Base-by-base conservation (phyloP, 2,888 invertebrate species). In the Allophyes oxyacanthae region DNA sequence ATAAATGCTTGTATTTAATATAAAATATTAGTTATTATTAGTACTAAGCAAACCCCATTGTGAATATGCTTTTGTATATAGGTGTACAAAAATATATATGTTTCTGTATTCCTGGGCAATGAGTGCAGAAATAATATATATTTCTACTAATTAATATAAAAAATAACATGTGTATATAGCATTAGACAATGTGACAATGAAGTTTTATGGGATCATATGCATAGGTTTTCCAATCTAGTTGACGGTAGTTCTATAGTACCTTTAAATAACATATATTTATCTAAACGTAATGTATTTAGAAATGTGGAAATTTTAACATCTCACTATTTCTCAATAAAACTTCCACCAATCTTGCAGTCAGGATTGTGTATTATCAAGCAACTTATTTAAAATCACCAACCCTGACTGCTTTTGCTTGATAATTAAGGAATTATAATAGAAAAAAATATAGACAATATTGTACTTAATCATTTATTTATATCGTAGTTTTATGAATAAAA, bases 71-170 rank as follows among this genome's bases (percentile, higher is more conserved):
- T 70, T 9, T 54, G 60, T 61, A 41, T 55, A 11, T 53, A 57
- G 49, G 42, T 5, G 41, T 63, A 46, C 45, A 30, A 14, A 50
- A 48, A 64, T 78, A 68, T 72, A 61, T 69, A 79, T 80, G 83
- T 89, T 89, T 89, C 84, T 88, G 84, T 85, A 88, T 83, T 92
- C 88, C 45, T 50, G 93, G 93, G 93, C 93, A 94, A 94, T 94
- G 86, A 89, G 83, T 91, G 76, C 84, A 86, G 84, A 88, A 87
- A 88, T 86, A 79, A 50, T 52, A 26, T 74, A 58, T 61, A 65
- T 56, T 60, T 40, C 13, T 34, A 42, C 7, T 14, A 15, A 13
- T 4, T n/a, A 13, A 33, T 25, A 37, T n/a, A 57, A 40, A 13
- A 34, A 45, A 14, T n/a, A 50, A 45, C 2, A 3, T 38, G 9